Base-by-base conservation (phyloP, 2,113 vertebrate genomes). In the Lagopus muta region DNA sequence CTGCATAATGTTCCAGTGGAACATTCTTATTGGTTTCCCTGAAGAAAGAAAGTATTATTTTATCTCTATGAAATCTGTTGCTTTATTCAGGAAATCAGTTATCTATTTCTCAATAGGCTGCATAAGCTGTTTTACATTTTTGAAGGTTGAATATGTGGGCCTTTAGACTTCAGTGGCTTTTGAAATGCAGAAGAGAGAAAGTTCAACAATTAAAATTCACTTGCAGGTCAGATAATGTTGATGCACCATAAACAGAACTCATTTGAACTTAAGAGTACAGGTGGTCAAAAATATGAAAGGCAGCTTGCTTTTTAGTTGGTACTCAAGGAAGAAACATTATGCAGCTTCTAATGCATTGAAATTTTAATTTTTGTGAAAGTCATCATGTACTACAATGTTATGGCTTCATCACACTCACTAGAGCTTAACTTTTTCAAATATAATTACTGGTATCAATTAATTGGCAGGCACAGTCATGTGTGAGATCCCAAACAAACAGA, bases 361-460 rank as follows among this genome's bases (percentile, higher is more conserved):
- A 45, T 40, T 40, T 32, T n/a, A 4, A 19, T 81, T 82, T 57
- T 34, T 7, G 5, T 43, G 71, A 10, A 62, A 69, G 38, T n/a
- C 30, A 28, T 22, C 18, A 16, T 40, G 24, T 15, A 74, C 7
- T 30, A 21, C 34, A 32, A 4, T 58, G 50, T 36, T 71, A 20
- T 2, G 8, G 36, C 47, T 76, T 3, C 47, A 69, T 38, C 25
- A 30, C 24, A 2, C 40, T 66, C 1, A 1, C 40, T 36, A 67
- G 18, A 48, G 20, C 11, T 43, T 52, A 34, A 13, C 22, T 57
- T 47, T 36, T 32, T 34, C 32, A 79, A 71, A 65, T 13, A 11
- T 3, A 8, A 4, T 28, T 34, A 15, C 2, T 1, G 3, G 17
- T 21, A 40, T 28, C 14, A 13, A 32, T 73, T 65, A 10, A 13